phyloP scores from a whole-genome alignment of 2,888 invertebrate species.

The Drosophila prolongata region DNA sequence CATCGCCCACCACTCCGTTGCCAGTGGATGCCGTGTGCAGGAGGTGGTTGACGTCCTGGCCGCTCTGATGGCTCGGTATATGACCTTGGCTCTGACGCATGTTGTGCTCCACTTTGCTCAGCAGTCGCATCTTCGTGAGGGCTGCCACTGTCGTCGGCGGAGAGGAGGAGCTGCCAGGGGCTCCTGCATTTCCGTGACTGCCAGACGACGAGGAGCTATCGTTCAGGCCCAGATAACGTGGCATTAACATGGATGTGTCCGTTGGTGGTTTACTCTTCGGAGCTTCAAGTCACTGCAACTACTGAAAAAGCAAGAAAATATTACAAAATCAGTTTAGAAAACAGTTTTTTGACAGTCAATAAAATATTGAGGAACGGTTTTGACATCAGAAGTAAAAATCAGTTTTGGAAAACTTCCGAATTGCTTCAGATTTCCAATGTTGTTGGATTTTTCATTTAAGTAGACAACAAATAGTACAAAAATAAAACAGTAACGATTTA shows the following conservation, averaged over 20 bases:
- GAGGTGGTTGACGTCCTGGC: conserved; percentile 63
- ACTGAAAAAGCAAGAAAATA: not conserved
- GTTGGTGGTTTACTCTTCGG: not conserved
- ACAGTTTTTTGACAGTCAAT: not conserved
- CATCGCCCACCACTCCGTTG: conserved; percentile 71
- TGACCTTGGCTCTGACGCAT: conserved; percentile 68
- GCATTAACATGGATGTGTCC: conserved; percentile 70
- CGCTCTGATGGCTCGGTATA: conserved; percentile 33
- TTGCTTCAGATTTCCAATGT: not conserved
- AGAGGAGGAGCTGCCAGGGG: conserved; percentile 26
- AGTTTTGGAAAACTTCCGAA: conserved; percentile 12
- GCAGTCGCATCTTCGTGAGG: conserved; percentile 70
- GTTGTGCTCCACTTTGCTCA: conserved; percentile 74
- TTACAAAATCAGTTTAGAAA: conserved; percentile 5
- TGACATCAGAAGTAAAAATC: not conserved
- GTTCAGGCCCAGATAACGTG: conserved; percentile 61
- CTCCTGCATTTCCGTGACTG: conserved; percentile 15
- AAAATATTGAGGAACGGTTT: not conserved
- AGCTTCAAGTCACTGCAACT: conserved; percentile 4
- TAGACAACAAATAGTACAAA: too few relatives aligned
- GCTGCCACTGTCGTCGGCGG: conserved; percentile 68
- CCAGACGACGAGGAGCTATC: conserved; percentile 42
- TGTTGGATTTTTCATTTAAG: not conserved
- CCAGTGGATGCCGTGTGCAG: conserved; percentile 70
- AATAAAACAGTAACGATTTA: too few relatives aligned